Evolutionary conservation across 2,888 invertebrate species (phyloP), one percentile per base, ranked within the genome.

Genomic region (Apamea anceps): DNA sequence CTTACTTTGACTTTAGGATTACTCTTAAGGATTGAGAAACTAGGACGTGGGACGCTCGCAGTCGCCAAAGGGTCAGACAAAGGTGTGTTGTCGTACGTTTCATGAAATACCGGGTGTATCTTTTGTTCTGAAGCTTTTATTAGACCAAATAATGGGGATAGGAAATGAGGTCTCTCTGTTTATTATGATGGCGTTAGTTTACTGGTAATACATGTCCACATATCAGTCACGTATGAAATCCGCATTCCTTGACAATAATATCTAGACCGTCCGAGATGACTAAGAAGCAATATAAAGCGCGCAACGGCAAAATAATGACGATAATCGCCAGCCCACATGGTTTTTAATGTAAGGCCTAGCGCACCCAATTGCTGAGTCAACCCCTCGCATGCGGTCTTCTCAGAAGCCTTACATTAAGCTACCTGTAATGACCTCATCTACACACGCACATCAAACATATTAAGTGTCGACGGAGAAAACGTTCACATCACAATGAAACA

Each of bases 371-470:
- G 79, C 79, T 82, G 86, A 86, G 68, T 87, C 87, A 89, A 80
- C 70, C 67, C 72, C 48, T 71, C 65, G 60, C 72, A 79, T 74
- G 75, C n/a, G 54, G 78, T 80, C 66, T 86, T 88, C 84, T 82
- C 77, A 72, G 79, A 89, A 87, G 60, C 71, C 67, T 60, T 80
- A 76, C 73, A 77, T 88, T 80, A 84, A 80, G 77, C 63, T 82
- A 87, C 81, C 80, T 86, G 74, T 83, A 77, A 82, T 70, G 79
- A 83, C 74, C 68, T 76, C 80, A 86, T 80, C 76, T 83, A 76
- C 67, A 81, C 67, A 74, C 54, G 63, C n/a, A 75, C 71, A 67
- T 75, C 42, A 75, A 76, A 62, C 54, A 67, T 65, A 75, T 77
- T 65, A 73, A 72, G 72, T 79, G 79, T 62, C 71, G 75, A 79